A percentile compares a stretch with the other conserved stretches of the same genome.
These are phyloP conservation scores for Stenoptilia bipunctidactyla DNA, from an alignment of 2,888 invertebrate species.

Conservation along the genomic window DNA sequence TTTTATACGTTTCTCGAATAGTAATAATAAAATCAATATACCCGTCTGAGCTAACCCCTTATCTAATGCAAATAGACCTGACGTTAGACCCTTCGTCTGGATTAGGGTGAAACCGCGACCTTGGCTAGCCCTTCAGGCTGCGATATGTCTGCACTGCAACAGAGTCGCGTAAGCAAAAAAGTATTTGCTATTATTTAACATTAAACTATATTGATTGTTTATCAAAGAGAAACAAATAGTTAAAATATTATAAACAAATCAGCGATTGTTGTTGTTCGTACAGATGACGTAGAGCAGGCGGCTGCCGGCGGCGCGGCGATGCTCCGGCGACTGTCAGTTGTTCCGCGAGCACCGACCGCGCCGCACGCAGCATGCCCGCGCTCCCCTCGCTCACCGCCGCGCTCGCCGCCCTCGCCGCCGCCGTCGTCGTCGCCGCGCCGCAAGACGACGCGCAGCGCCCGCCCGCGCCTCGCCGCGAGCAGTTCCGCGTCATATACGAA, in stretches of 20 bases:
- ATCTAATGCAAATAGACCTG: conserved; percentile 9
- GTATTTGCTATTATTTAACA: too few species aligned
- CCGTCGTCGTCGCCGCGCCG: conserved; percentile 50
- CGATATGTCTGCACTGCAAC: too few species aligned
- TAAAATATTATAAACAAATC: too few species aligned
- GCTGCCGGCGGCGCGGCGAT: too few species aligned
- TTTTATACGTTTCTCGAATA: too few species aligned
- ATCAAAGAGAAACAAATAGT: too few species aligned
- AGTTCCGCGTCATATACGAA: conserved; percentile 79
- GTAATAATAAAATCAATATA: too few species aligned
- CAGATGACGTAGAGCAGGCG: not conserved
- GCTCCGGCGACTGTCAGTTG: conserved; percentile 4
- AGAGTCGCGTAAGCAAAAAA: too few species aligned
- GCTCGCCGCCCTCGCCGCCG: conserved; percentile 34
- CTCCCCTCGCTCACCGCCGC: conserved; percentile 47
- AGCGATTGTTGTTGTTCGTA: not conserved
- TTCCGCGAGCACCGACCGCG: conserved; percentile 21
- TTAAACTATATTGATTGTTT: too few species aligned
- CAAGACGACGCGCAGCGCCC: conserved; percentile 42
- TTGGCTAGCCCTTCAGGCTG: conserved; percentile 33
- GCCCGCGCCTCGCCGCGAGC: conserved; percentile 49
- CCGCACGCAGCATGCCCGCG: conserved; percentile 48
- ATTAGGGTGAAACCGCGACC: conserved; percentile 44
- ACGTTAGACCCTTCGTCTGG: conserved; percentile 42
- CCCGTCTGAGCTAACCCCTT: too few species aligned